Conservation (phyloP, 1,140 invertebrate species). For the silkworm (Bombyx mori) region DNA sequence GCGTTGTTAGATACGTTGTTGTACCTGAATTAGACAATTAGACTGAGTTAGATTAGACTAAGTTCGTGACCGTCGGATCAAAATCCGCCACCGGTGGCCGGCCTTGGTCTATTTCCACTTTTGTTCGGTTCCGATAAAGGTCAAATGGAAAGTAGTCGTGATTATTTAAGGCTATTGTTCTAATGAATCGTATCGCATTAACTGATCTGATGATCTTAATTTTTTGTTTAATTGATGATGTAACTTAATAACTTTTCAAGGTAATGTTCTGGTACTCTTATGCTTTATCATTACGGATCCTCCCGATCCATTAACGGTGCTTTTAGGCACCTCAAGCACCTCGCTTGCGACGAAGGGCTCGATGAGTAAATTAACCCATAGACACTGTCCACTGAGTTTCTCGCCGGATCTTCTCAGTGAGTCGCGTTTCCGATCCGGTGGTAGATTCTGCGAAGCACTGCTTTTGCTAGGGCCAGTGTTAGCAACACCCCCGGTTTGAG, state of each 20-base stretch:
- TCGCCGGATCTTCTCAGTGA: no score
- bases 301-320: no score
- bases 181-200: conserved; percentile 11
- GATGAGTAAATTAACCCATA: no score
- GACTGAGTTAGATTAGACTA: conserved; percentile 21
- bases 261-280: background rate
- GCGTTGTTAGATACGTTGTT: no score
- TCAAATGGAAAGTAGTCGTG: conserved; percentile 55
- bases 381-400: no score
- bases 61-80: conserved; percentile 54
- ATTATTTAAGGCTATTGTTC: conserved; percentile 19
- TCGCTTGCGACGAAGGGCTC: no score
- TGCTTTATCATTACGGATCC: no score
- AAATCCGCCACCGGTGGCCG: conserved; percentile 45
- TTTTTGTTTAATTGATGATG: conserved; percentile 11
- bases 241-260: conserved; percentile 17
- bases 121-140: conserved; percentile 43
- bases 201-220: conserved; percentile 12
- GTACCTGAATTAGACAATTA: conserved; percentile 6
- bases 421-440: no score
- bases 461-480: no score
- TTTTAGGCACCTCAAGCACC: no score
- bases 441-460: no score
- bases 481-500: no score
- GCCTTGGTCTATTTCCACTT: conserved; percentile 62